phyloP scores from a whole-genome alignment of 2,888 invertebrate genomes.

The Tachina lurida region DNA sequence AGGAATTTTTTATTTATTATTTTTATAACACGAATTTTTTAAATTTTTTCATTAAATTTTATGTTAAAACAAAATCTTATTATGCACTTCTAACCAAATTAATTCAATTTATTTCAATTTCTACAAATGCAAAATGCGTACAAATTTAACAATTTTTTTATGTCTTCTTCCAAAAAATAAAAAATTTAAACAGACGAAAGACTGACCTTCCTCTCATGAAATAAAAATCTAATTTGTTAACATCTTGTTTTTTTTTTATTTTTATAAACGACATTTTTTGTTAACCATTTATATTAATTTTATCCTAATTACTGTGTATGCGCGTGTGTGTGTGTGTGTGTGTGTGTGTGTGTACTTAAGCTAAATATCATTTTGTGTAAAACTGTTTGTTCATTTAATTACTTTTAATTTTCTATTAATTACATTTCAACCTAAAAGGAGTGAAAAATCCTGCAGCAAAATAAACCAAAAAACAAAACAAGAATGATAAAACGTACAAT shows the following conservation, averaged over 20 bases:
- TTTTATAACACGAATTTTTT: too few species aligned
- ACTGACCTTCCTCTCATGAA: not conserved
- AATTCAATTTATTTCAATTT: not conserved
- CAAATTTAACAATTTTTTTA: constrained; percentile 70
- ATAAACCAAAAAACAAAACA: constrained; percentile 27
- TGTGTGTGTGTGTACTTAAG: constrained; percentile 38
- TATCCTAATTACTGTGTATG: constrained; percentile 41
- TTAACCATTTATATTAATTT: constrained; percentile 34
- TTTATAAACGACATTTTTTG: constrained; percentile 1
- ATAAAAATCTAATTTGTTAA: constrained; percentile 13
- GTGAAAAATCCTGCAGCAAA: constrained; percentile 25
- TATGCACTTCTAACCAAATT: constrained; percentile 26
- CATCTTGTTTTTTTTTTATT: not conserved
- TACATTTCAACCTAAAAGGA: constrained; percentile 45
- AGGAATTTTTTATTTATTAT: not conserved
- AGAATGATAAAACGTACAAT: constrained; percentile 22
- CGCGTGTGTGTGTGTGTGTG: constrained; percentile 36
- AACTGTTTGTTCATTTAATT: constrained; percentile 62
- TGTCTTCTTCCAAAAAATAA: not conserved
- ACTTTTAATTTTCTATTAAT: constrained; percentile 62
- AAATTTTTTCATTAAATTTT: constrained; percentile 1
- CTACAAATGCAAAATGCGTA: constrained; percentile 70
- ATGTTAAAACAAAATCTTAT: not conserved
- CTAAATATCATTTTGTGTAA: constrained; percentile 49
- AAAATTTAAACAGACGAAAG: not conserved